Evolutionary conservation across 2,888 invertebrate genomes (phyloP).

Genomic region (Thera obeliscata): DNA sequence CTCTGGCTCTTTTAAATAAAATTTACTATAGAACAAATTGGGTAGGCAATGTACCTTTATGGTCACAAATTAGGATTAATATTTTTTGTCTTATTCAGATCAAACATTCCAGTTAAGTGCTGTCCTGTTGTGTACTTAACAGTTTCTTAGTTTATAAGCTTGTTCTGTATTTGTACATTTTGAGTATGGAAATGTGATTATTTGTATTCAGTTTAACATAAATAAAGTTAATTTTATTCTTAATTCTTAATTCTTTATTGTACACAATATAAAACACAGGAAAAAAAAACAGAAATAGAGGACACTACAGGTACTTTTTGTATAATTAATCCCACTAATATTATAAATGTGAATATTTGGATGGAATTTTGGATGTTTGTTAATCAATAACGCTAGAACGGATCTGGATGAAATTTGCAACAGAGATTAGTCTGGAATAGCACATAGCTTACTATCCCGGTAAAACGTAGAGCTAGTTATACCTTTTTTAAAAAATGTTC

Average conservation of each 20-base stretch:
- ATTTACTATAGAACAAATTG: not conserved
- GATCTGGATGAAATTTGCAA: too few species aligned
- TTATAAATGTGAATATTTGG: too few species aligned
- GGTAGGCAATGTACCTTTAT: conserved; percentile 3
- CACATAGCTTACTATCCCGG: too few species aligned
- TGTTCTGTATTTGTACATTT: conserved; percentile 77
- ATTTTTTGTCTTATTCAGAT: conserved; percentile 48
- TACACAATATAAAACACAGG: too few species aligned
- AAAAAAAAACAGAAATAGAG: too few species aligned
- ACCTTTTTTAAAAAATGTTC: too few species aligned
- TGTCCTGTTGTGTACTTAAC: conserved; percentile 81
- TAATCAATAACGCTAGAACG: too few species aligned
- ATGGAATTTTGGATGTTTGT: too few species aligned
- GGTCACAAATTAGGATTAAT: conserved; percentile 51
- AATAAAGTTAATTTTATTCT: conserved; percentile 58
- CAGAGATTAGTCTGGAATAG: too few species aligned
- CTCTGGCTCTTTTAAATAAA: conserved; percentile 48
- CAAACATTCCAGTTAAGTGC: conserved; percentile 79
- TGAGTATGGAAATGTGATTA: conserved; percentile 70
- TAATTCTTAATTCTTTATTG: too few species aligned
- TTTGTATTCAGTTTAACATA: conserved; percentile 57
- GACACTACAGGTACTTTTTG: conserved; percentile 68
- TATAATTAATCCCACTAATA: conserved; percentile 37
- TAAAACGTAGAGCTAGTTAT: too few species aligned
- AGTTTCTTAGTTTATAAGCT: conserved; percentile 44